These are phyloP conservation scores for Arge pagana DNA, from an alignment of 2,888 invertebrate species.

Conservation along the genomic window DNA sequence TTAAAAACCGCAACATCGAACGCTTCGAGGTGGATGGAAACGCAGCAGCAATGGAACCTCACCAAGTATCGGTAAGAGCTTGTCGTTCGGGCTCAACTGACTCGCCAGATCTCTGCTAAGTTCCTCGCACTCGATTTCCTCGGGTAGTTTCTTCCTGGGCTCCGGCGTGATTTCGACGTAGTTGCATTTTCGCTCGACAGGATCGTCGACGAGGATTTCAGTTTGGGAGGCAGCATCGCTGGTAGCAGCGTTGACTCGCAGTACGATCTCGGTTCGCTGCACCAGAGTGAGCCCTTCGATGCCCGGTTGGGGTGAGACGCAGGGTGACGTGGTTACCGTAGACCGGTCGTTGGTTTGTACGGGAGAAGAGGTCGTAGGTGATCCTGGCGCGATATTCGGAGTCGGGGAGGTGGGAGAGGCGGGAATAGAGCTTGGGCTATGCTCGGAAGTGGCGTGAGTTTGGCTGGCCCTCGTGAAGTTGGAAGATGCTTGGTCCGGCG, in stretches of 20 bases:
- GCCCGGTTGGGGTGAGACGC: slow-evolving; percentile 52
- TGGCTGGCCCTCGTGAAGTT: slow-evolving; percentile 32
- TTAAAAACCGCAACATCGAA: no score
- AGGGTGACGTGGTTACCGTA: slow-evolving; percentile 35
- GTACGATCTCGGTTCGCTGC: slow-evolving; percentile 68
- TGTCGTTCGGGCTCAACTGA: slow-evolving; percentile 67
- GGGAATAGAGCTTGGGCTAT: slow-evolving; percentile 32
- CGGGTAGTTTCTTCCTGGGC: slow-evolving; percentile 67
- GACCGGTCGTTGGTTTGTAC: slow-evolving; percentile 30
- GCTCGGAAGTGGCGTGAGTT: slow-evolving; percentile 11
- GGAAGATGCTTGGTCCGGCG: background rate
- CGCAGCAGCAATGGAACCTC: no score
- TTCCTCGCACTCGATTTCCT: slow-evolving; percentile 80
- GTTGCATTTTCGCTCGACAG: background rate
- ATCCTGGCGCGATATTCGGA: slow-evolving; percentile 1
- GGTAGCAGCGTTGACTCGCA: slow-evolving; percentile 66
- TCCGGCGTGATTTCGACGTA: slow-evolving; percentile 51
- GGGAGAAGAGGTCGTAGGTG: slow-evolving; percentile 25
- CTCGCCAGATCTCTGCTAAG: slow-evolving; percentile 68
- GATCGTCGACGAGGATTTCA: slow-evolving; percentile 44
- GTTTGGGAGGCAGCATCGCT: slow-evolving; percentile 68
- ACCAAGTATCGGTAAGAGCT: slow-evolving; percentile 68
- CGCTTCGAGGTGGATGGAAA: no score
- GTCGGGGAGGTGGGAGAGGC: slow-evolving; percentile 37
- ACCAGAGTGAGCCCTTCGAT: slow-evolving; percentile 63